Base-by-base conservation (phyloP, 2,797 vertebrate genomes). In the Champsocephalus esox region DNA sequence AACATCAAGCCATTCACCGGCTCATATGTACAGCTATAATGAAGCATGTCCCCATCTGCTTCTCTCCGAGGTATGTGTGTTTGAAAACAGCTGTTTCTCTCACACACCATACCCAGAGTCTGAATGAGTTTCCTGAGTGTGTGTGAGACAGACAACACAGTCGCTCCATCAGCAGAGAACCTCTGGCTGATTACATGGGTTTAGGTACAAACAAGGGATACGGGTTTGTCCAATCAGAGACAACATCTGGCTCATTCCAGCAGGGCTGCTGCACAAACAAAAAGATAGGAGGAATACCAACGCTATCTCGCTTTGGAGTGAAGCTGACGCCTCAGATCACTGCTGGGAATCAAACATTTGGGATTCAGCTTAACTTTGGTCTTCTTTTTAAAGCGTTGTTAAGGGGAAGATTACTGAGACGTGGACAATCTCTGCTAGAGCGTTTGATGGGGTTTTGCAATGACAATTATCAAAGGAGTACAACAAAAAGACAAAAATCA, bases 31-130 rank as follows among this genome's bases (percentile, higher is more conserved):
- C 60, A 21, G 34, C 71, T 84, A 87, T 90, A 92, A 92, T 90
- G 89, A 92, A 90, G 79, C 87, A 69, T 85, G 82, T 88, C 75
- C 80, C 88, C 91, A 93, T 92, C 92, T 83, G 83, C 55, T 65
- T 79, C 73, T 56, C 48, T 73, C 21, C 60, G 43, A 10, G 48
- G 44, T 12, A 24, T 57, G 57, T 48, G 59, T 66, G 54, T 44
- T 65, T 58, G 45, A 78, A 73, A 72, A 59, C 92, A 91, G 88
- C 86, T 86, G 90, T 81, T 91, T 88, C 75, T 28, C 79, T 76
- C 70, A 70, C 55, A 79, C 52, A 28, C 52, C 73, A 12, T 77
- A 86, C 80, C 79, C 16, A 83, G 77, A 85, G 70, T 79, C 74
- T 87, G 84, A 92, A 90, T 79, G 83, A 83, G 71, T 81, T 87